phyloP scores from a whole-genome alignment of 2,113 vertebrate species.

The Tragelaphus strepsiceros region DNA sequence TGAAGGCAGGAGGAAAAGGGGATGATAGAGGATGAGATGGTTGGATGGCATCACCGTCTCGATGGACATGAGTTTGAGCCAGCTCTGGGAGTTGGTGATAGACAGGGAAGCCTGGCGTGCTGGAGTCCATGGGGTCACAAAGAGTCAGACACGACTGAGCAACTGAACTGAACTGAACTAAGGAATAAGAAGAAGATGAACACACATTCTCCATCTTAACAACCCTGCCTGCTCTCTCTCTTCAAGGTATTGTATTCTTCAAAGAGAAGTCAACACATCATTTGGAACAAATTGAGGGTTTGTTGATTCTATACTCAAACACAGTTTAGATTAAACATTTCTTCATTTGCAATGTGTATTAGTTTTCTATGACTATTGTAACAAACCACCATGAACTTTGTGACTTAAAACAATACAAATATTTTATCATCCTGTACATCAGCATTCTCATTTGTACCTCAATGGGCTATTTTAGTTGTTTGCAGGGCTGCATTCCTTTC shows the following conservation, averaged over 20 bases:
- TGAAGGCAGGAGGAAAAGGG: neutral
- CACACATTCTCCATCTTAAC: neutral
- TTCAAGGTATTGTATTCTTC: neutral
- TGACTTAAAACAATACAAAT: neutral
- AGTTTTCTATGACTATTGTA: neutral
- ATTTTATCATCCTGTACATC: neutral
- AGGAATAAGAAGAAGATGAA: neutral
- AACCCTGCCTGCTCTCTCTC: neutral
- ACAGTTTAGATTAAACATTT: neutral
- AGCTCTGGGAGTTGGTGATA: neutral
- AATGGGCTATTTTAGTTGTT: neutral
- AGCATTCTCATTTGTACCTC: neutral
- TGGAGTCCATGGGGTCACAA: neutral
- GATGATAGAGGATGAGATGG: neutral
- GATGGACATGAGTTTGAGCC: neutral
- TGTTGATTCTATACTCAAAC: neutral
- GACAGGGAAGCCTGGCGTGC: neutral
- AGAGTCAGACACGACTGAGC: neutral
- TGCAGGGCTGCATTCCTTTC: neutral
- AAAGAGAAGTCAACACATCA: neutral
- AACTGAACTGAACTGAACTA: neutral
- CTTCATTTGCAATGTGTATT: neutral
- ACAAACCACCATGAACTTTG: neutral
- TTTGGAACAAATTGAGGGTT: conserved; percentile 11
- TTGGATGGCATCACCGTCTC: neutral